Evolutionary conservation across 2,113 vertebrate species (phyloP).

Genomic region (Eurypyga helias): DNA sequence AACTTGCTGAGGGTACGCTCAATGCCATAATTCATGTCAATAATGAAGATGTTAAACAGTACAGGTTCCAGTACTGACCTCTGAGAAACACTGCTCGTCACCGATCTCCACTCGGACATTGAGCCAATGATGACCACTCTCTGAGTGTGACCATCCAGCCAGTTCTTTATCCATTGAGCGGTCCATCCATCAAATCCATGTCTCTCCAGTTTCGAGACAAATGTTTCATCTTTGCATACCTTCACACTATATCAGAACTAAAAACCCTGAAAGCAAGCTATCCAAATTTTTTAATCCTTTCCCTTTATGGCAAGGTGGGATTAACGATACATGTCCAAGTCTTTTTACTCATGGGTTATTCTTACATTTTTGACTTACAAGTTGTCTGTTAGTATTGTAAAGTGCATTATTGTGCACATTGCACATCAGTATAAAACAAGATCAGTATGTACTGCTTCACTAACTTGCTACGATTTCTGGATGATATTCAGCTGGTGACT

Average conservation of each 20-base stretch:
- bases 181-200: no score
- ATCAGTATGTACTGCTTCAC: not conserved
- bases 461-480: accelerated
- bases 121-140: no score
- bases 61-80: no score
- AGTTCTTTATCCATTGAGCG: no score
- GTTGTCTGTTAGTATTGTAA: not conserved
- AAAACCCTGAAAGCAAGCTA: not conserved
- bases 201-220: no score
- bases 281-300: not conserved
- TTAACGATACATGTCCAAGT: not conserved
- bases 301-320: not conserved
- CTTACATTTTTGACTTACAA: not conserved
- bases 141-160: no score
- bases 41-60: no score
- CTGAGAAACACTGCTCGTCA: no score
- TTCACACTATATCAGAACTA: not conserved
- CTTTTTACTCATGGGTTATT: not conserved
- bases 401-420: not conserved
- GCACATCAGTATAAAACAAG: not conserved
- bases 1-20: no score
- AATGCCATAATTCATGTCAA: no score
- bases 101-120: no score
- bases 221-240: not conserved
- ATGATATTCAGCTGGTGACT: not conserved